Percentiles rank a stretch among this genome's conserved stretches.
These are phyloP conservation scores for Crax fasciolata DNA, from an alignment of 2,797 vertebrate species.

Conservation along the genomic window DNA sequence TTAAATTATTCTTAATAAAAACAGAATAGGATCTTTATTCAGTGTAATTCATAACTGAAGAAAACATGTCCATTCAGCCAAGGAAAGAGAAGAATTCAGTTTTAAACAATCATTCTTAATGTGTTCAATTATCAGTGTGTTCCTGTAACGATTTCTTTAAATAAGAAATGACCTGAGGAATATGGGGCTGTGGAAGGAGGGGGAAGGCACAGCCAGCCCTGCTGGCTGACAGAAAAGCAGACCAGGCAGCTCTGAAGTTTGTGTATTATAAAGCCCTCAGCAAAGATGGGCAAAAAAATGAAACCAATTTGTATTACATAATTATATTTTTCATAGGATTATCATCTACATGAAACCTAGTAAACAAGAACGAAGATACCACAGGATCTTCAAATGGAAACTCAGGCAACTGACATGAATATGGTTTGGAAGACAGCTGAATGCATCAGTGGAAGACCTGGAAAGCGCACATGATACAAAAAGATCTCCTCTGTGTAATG, in stretches of 20 bases:
- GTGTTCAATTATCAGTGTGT: neutral
- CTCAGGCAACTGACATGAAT: neutral
- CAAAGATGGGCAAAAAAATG: neutral
- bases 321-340: neutral
- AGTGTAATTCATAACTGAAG: neutral
- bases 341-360: neutral
- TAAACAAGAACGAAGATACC: neutral
- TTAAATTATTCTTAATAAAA: neutral
- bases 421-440: neutral
- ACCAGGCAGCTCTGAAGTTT: neutral
- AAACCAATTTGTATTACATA: neutral
- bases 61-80: neutral
- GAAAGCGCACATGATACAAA: neutral
- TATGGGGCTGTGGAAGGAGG: neutral
- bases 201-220: neutral
- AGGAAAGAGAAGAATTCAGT: neutral
- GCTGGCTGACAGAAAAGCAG: neutral
- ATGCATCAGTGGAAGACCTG: neutral
- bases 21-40: neutral
- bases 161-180: neutral
- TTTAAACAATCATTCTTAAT: neutral
- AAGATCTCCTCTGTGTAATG: neutral
- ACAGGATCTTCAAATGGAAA: accelerated
- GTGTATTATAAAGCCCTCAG: neutral
- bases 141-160: neutral